A percentile compares a stretch with the other conserved stretches of the same genome.
Evolutionary conservation across 2,888 invertebrate species (phyloP).

Genomic region (Pseudoips prasinana): DNA sequence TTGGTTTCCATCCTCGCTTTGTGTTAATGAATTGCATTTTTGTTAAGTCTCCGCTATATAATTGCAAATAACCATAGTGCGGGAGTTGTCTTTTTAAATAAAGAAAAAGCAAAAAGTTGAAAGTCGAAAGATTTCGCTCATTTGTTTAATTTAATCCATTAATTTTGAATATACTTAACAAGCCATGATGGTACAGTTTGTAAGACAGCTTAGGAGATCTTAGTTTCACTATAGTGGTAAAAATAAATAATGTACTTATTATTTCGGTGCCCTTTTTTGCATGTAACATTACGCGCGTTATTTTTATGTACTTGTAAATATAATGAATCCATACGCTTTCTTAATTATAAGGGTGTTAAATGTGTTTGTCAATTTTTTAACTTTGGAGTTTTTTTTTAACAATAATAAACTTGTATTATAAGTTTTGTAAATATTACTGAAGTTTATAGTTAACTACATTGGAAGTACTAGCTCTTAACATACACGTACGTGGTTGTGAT

Average conservation of each 20-base stretch:
- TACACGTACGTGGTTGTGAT: slow-evolving; percentile 51
- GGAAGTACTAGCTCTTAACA: slow-evolving; percentile 38
- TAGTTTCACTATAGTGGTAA: slow-evolving; percentile 29
- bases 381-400: slow-evolving; percentile 68
- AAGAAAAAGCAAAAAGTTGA: no score
- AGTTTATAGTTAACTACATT: slow-evolving; percentile 49
- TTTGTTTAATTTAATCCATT: no score
- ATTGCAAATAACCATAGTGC: no score
- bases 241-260: slow-evolving; percentile 62
- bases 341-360: slow-evolving; percentile 76
- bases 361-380: slow-evolving; percentile 79
- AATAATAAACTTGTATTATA: slow-evolving; percentile 55
- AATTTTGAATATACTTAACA: background rate
- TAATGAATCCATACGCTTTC: slow-evolving; percentile 81
- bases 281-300: slow-evolving; percentile 66
- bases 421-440: slow-evolving; percentile 62
- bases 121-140: no score
- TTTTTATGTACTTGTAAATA: slow-evolving; percentile 71
- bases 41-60: no score
- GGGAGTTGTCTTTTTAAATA: no score
- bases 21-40: no score
- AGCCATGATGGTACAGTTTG: slow-evolving; percentile 18
- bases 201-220: slow-evolving; percentile 32
- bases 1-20: no score
- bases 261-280: slow-evolving; percentile 71